Evolutionary conservation across 2,797 vertebrate species (phyloP), one percentile per base, ranked within the genome.

Genomic region (Notolabrus celidotus): DNA sequence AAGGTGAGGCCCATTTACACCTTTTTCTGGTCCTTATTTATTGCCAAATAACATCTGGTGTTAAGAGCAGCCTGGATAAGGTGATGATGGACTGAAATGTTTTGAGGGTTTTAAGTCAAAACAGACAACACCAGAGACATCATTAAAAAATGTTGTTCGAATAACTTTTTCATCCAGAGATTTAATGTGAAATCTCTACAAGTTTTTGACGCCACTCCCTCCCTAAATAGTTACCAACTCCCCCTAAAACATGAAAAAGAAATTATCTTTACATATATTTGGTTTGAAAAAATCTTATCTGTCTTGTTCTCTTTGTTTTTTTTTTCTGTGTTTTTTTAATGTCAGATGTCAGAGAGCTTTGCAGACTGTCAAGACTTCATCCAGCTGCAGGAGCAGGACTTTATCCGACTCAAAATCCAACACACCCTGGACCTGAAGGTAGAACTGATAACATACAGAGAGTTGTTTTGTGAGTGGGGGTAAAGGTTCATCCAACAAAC

Each of bases 301-400:
- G 23, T 31, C 4, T 53, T 49, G 2, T n/a, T 66, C 7, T 65
- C 27, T 27, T 45, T 53, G 25, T 69, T 27, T 73, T 8, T 3
- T 34, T 11, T 61, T 25, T 17, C 8, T 50, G 10, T 59, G 25
- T 39, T 38, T 34, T 10, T 51, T 61, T 20, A 5, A 12, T 41
- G 11, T 68, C 76, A 97, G 96, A 95, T 96, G 66, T 94, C 92
- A 9, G 85, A 94, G 87, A 94, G 94, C 70, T 95, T 98, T 86
- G 90, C 94, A 63, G 94, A 95, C 84, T 96, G 95, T 83, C 96
- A 95, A 78, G 91, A 95, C 69, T 92, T 95, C 73, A 93, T 96
- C 85, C 96, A 97, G 81, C 90, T 89, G 62, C 94, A 94, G 69
- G 93, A 97, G 8, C 96, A 97, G 80, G 93, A 96, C 31, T 93